Conservation (phyloP, 2,888 invertebrate genomes). For the Spicauda simplicius region DNA sequence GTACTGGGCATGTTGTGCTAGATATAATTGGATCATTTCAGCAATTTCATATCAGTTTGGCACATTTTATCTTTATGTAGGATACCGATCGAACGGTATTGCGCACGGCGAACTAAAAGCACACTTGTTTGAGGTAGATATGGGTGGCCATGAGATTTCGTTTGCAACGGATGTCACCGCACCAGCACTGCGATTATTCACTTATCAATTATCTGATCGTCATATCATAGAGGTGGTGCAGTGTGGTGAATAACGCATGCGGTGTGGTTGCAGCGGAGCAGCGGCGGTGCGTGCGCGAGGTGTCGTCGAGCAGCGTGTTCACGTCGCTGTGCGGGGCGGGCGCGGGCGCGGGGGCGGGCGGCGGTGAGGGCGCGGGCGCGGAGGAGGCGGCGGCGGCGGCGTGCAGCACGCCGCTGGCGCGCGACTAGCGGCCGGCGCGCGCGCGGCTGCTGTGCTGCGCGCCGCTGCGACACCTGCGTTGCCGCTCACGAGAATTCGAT, state of each 20-base stretch:
- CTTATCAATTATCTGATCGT: too few relatives aligned
- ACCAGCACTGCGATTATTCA: too few relatives aligned
- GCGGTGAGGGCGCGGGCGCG: conserved; percentile 41
- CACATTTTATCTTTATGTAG: too few relatives aligned
- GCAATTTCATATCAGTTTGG: too few relatives aligned
- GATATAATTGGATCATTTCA: background rate
- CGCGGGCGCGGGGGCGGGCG: conserved; percentile 50
- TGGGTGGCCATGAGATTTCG: too few relatives aligned
- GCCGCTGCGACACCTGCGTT: conserved; percentile 43
- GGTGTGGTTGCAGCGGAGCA: conserved; percentile 69
- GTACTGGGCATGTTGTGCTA: background rate
- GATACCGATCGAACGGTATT: too few relatives aligned
- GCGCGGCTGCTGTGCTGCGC: conserved; percentile 44
- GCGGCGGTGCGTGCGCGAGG: conserved; percentile 77
- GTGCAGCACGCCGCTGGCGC: conserved; percentile 76
- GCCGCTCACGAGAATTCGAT: background rate
- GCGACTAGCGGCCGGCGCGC: conserved; percentile 55
- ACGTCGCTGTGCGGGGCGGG: conserved; percentile 58
- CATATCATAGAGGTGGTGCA: too few relatives aligned
- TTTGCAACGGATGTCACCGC: too few relatives aligned
- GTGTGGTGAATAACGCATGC: too few relatives aligned
- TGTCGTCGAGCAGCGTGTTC: conserved; percentile 72
- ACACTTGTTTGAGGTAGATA: too few relatives aligned
- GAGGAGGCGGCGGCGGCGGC: conserved; percentile 42
- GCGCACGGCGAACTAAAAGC: too few relatives aligned